Conservation (phyloP, 2,797 vertebrate species). For the Cetoscarus ocellatus region DNA sequence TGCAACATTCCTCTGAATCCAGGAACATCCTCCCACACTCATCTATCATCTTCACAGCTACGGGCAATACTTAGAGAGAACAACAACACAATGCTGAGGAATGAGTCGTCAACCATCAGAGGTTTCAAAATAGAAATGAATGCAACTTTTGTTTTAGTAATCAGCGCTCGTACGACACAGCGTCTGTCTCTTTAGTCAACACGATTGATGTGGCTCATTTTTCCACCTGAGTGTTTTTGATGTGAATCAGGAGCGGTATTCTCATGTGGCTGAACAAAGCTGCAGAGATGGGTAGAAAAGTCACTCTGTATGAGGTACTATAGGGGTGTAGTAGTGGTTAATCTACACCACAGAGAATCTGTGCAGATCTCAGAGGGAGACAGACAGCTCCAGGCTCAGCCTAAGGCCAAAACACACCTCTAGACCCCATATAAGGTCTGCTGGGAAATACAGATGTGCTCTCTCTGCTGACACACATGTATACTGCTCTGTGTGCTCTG, state of each 20-base stretch:
- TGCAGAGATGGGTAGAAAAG: conserved; percentile 20
- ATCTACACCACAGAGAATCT: conserved; percentile 46
- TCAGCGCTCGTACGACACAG: conserved; percentile 46
- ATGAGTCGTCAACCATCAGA: conserved; percentile 55
- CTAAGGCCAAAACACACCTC: conserved; percentile 55
- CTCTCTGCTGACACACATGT: conserved; percentile 38
- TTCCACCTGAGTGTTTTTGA: conserved; percentile 33
- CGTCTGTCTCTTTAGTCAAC: conserved; percentile 42
- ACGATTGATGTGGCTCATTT: conserved; percentile 32
- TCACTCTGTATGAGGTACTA: conserved; percentile 25
- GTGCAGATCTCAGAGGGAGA: conserved; percentile 48
- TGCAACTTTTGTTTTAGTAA: conserved; percentile 57
- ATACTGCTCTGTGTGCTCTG: not conserved
- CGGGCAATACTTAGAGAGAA: conserved; percentile 67
- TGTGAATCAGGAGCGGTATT: conserved; percentile 42
- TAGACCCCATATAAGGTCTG: conserved; percentile 44
- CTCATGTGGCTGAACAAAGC: conserved; percentile 35
- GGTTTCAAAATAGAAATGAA: conserved; percentile 69
- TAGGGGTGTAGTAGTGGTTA: conserved; percentile 28
- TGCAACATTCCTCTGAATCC: conserved; percentile 54
- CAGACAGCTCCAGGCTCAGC: conserved; percentile 62
- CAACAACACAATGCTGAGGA: conserved; percentile 58
- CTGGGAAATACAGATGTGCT: conserved; percentile 45
- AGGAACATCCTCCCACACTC: conserved; percentile 74
- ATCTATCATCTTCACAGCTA: conserved; percentile 70